phyloP scores from a whole-genome alignment of 2,888 invertebrate genomes.

The Idaea straminata region DNA sequence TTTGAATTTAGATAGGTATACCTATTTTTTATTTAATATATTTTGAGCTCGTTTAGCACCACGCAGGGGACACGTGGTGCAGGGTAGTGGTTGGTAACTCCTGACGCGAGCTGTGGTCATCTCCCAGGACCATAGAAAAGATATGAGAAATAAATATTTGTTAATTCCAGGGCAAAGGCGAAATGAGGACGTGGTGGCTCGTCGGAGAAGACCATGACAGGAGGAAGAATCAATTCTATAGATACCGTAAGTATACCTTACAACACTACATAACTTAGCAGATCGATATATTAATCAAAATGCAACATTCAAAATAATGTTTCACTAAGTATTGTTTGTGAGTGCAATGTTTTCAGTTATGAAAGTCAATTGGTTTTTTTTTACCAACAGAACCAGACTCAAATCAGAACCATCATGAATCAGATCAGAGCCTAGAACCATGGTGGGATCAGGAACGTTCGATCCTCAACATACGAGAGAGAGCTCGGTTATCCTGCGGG shows the following conservation, averaged over 20 bases:
- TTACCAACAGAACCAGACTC: constrained; percentile 50
- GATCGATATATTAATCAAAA: neutral
- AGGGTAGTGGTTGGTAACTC: no score
- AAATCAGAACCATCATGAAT: constrained; percentile 33
- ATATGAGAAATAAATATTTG: neutral
- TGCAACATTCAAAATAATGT: no score
- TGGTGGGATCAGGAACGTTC: constrained; percentile 57
- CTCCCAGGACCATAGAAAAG: no score
- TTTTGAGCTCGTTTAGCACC: no score
- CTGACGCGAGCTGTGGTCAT: no score
- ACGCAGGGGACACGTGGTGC: no score
- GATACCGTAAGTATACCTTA: constrained; percentile 54
- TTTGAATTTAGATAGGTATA: no score
- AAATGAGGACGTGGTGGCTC: constrained; percentile 88
- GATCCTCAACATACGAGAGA: constrained; percentile 57
- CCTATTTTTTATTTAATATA: no score
- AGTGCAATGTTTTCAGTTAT: no score
- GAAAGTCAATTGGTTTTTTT: neutral
- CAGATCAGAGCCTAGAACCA: constrained; percentile 36
- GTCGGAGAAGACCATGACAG: constrained; percentile 80
- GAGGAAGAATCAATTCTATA: constrained; percentile 51
- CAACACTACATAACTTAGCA: neutral
- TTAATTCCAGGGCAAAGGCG: constrained; percentile 83
- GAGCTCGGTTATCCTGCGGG: constrained; percentile 67
- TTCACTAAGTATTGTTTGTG: no score